These are phyloP conservation scores for Drosophila murphyi DNA, from an alignment of 1,140 invertebrate genomes.

Conservation along the genomic window DNA sequence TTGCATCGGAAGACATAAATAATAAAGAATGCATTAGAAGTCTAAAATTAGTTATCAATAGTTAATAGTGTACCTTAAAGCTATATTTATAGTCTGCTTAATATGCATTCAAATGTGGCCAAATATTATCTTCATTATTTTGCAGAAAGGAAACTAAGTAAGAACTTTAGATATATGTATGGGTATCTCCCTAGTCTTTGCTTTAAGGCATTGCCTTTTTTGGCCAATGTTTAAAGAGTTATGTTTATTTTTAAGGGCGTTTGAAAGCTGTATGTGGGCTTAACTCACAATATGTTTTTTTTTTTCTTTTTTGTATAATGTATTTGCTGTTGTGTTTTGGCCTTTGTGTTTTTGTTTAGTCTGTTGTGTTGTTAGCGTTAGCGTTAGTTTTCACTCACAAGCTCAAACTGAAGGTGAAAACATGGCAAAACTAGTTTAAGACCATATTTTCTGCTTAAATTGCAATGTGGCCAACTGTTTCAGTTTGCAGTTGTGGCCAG, in stretches of 20 bases:
- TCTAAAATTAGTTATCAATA: too few species aligned
- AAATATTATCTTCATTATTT: too few species aligned
- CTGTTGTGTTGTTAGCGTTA: slow-evolving; percentile 19
- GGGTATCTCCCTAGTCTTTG: too few species aligned
- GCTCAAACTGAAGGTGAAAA: slow-evolving; percentile 41
- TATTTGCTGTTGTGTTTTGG: slow-evolving; percentile 6
- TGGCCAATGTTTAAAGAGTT: background rate
- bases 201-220: too few species aligned
- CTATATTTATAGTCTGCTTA: too few species aligned
- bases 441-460: slow-evolving; percentile 80
- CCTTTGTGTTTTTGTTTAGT: slow-evolving; percentile 19
- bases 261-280: slow-evolving; percentile 5
- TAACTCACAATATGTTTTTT: slow-evolving; percentile 9
- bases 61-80: too few species aligned
- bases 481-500: slow-evolving; percentile 45
- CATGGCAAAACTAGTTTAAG: slow-evolving; percentile 78
- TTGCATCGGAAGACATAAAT: background rate
- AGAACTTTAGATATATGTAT: too few species aligned
- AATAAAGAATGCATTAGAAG: background rate
- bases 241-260: slow-evolving; percentile 4
- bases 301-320: slow-evolving; percentile 5
- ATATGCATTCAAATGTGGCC: too few species aligned
- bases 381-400: slow-evolving; percentile 25
- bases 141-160: too few species aligned
- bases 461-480: slow-evolving; percentile 78